These are phyloP conservation scores for Cataglyphis hispanica DNA, from an alignment of 1,140 invertebrate species.

Conservation along the genomic window DNA sequence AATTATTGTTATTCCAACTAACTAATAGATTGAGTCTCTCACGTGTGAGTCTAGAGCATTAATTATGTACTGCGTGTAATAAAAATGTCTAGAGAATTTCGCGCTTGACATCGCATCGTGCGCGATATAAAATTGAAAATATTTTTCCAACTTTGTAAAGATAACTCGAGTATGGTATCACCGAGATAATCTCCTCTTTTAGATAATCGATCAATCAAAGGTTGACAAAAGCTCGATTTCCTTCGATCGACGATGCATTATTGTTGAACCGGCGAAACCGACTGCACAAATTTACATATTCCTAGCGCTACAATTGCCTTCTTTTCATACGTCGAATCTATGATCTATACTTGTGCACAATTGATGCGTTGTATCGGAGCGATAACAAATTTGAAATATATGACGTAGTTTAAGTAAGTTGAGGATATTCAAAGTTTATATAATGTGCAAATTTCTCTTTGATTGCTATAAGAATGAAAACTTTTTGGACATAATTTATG, in stretches of 20 bases:
- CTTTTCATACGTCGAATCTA: conserved; percentile 70
- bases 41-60: conserved; percentile 35
- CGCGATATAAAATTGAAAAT: conserved; percentile 66
- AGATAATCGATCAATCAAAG: conserved; percentile 65
- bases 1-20: conserved; percentile 64
- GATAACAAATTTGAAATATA: conserved; percentile 67
- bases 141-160: conserved; percentile 82
- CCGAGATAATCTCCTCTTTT: conserved; percentile 44
- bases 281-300: conserved; percentile 78
- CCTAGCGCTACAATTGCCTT: conserved; percentile 71
- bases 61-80: conserved; percentile 10
- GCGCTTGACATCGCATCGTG: conserved; percentile 4
- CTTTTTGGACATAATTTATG: conserved; percentile 72
- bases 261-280: conserved; percentile 57
- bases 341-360: conserved; percentile 66
- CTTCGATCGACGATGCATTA: conserved; percentile 36
- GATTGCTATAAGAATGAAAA: conserved; percentile 47
- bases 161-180: conserved; percentile 48
- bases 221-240: conserved; percentile 20
- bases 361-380: conserved; percentile 41
- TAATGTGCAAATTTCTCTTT: conserved; percentile 61
- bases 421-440: conserved; percentile 76
- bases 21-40: conserved; percentile 52
- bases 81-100: conserved; percentile 1
- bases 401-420: conserved; percentile 73